Evolutionary conservation across 2,113 vertebrate genomes (phyloP), one percentile per base, ranked within the genome.

Genomic region (Mirounga angustirostris): DNA sequence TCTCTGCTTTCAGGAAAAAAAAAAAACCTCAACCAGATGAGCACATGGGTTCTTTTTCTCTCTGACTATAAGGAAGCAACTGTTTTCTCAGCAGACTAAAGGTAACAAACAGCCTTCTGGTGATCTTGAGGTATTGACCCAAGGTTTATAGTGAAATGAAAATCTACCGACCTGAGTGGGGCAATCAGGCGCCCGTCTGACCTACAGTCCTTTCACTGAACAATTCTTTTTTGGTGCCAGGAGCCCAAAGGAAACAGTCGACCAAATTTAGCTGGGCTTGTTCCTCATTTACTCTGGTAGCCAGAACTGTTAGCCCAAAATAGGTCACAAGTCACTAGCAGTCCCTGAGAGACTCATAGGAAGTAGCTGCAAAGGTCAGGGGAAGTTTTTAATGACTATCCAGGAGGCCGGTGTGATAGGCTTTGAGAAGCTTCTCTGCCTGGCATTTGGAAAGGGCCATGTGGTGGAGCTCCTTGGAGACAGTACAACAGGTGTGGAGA

Each of bases 361-460:
- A 98, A 98, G 94, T 95, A 85, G 87, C 80, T 95, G 50, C 73
- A 96, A 96, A 96, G 90, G 94, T 96, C 83, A 88, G 69, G 58
- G 94, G 79, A 96, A 84, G 83, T 94, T 87, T 96, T 92, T 76
- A 97, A 93, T 0, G 2, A 92, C 78, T 30, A 9, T 36, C 4
- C 13, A 36, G 43, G 76, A 93, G 82, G 65, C 21, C 5, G 7
- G 74, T 8, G 83, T 52, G 54, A 40, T 54, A 96, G 96, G 69
- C 54, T 36, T 82, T 58, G 24, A 91, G 54, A 46, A 73, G 59
- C 56, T 82, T 85, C 89, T 80, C 22, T 88, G 56, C 21, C 67
- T 91, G 91, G 65, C 52, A 56, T 95, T 76, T 90, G 89, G 89
- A 85, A 88, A 46, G n/a, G 10, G 76, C 56, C 73, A 21, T 11